phyloP scores from a whole-genome alignment of 2,888 invertebrate genomes.

The Caenorhabditis japonica region DNA sequence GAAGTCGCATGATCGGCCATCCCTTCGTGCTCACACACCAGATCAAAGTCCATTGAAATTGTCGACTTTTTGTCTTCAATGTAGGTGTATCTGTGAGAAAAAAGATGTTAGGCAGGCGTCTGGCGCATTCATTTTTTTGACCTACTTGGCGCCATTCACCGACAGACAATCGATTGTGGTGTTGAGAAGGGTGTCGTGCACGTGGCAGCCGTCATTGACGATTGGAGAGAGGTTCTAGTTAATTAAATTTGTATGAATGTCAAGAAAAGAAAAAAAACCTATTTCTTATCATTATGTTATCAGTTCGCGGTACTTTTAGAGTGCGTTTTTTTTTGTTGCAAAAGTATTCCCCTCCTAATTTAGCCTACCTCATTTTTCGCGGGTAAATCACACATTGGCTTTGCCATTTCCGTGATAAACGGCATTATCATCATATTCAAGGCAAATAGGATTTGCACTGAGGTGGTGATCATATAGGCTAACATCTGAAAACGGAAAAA shows the following conservation, averaged over 20 bases:
- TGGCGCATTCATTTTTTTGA: not conserved
- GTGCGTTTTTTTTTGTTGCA: not conserved
- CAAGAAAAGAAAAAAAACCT: no score
- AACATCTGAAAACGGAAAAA: slow-evolving; percentile 54
- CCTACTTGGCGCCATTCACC: slow-evolving; percentile 49
- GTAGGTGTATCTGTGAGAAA: slow-evolving; percentile 28
- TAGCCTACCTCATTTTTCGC: no score
- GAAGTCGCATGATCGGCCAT: slow-evolving; percentile 68
- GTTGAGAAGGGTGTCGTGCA: slow-evolving; percentile 41
- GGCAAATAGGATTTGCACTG: slow-evolving; percentile 59
- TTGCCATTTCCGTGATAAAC: slow-evolving; percentile 66
- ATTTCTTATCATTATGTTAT: not conserved
- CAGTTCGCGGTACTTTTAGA: not conserved
- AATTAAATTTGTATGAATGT: no score
- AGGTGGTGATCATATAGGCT: slow-evolving; percentile 59
- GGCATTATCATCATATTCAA: slow-evolving; percentile 71
- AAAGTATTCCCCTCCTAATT: no score
- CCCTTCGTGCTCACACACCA: slow-evolving; percentile 69
- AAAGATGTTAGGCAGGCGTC: no score
- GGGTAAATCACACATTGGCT: slow-evolving; percentile 56
- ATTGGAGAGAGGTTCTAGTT: slow-evolving; percentile 39
- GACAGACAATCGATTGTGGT: slow-evolving; percentile 44
- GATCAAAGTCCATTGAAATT: slow-evolving; percentile 64
- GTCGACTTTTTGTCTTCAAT: slow-evolving; percentile 28
- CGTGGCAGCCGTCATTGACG: slow-evolving; percentile 49